These are phyloP conservation scores for Euclidia mi DNA, from an alignment of 2,888 invertebrate genomes.

Conservation along the genomic window DNA sequence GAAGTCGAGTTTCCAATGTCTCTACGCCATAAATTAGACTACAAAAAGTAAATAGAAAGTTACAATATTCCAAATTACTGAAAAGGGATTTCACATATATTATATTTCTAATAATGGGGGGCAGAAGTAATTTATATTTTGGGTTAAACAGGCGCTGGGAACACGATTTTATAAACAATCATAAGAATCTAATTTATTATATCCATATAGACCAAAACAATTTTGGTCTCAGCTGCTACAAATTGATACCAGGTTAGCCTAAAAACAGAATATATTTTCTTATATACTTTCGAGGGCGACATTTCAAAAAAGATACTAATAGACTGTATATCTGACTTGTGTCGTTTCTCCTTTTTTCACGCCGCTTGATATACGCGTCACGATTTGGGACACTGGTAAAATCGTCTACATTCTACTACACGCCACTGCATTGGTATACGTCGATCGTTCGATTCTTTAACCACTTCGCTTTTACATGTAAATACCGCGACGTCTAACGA, in stretches of 20 bases:
- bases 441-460: slow-evolving; percentile 53
- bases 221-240: too few species aligned
- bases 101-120: too few species aligned
- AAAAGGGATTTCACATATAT: too few species aligned
- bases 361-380: slow-evolving; percentile 89
- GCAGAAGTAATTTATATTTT: not conserved
- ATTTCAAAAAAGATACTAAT: slow-evolving; percentile 64
- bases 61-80: too few species aligned
- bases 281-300: slow-evolving; percentile 63
- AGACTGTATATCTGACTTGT: slow-evolving; percentile 85
- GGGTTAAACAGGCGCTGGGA: slow-evolving; percentile 20
- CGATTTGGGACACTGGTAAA: slow-evolving; percentile 89
- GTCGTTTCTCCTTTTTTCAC: slow-evolving; percentile 89
- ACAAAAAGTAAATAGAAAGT: too few species aligned
- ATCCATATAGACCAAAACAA: too few species aligned
- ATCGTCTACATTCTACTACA: slow-evolving; percentile 79
- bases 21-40: too few species aligned
- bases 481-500: slow-evolving; percentile 45
- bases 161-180: not conserved
- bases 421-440: slow-evolving; percentile 66
- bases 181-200: too few species aligned
- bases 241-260: not conserved
- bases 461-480: slow-evolving; percentile 38
- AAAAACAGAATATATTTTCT: slow-evolving; percentile 19
- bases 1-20: not conserved